Evolutionary conservation across 2,888 invertebrate species (phyloP), one percentile per base, ranked within the genome.

Genomic region (Ferrisia virgata): DNA sequence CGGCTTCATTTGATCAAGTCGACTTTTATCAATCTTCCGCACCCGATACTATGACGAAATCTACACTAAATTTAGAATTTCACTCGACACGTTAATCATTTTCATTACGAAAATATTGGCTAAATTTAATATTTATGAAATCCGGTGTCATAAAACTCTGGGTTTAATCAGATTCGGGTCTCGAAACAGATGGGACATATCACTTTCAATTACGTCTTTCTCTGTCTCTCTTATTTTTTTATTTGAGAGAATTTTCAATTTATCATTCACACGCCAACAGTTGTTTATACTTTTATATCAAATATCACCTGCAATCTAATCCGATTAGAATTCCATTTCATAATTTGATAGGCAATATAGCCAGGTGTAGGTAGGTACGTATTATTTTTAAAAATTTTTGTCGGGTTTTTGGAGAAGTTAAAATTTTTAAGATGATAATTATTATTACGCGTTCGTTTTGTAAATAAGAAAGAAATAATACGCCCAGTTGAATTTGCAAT

Each of bases 191-290:
- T 76, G 72, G 36, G 72, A 22, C 72, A 76, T 36, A 76, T 76
- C 36, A 76, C 36, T 76, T 76, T 76, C 72, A 76, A 76, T 76
- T 76, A 76, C 36, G n/a, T n/a, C n/a, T n/a, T n/a, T n/a, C n/a
- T n/a, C 53, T 22, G 4, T 22, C 18, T 53, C 4, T 36, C 8
- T 15, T 72, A 6, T 76, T 36, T 36, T 22, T 76, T 36, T 76
- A 8, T 13, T 11, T 18, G 5, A 6, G n/a, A 76, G 36, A 76
- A 76, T 36, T 36, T 76, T 76, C 72, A 76, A 76, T 76, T 76
- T 36, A 76, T 76, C 72, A 76, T 76, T 36, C 72, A 11, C 36
- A 76, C 72, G 72, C 72, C 72, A 76, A 36, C 31, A 36, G 72
- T 36, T 33, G 36, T 76, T 76, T 33, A 36, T 22, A 36, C 22